Evolutionary conservation across 2,113 vertebrate species (phyloP).

Genomic region (Origma solitaria): DNA sequence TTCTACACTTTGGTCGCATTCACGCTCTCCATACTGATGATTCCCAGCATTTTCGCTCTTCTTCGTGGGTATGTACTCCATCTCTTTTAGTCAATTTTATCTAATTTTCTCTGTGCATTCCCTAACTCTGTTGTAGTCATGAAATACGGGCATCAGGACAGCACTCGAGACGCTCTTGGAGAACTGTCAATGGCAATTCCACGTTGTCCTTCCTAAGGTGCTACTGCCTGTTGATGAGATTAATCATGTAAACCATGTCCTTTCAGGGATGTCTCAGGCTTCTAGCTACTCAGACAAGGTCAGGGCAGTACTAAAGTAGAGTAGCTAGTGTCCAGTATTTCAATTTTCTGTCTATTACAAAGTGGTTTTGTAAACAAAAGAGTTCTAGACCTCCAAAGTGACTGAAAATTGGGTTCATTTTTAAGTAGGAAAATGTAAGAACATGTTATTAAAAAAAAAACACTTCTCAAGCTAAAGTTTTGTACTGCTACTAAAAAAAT

Average conservation of each 20-base stretch:
- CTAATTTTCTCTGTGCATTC: background rate
- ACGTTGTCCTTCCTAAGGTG: background rate
- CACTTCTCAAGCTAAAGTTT: background rate
- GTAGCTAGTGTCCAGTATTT: background rate
- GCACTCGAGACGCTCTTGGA: background rate
- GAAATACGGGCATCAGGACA: background rate
- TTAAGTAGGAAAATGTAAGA: background rate
- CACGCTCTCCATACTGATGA: background rate
- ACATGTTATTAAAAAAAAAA: background rate
- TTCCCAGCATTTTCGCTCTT: background rate
- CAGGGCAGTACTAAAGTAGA: background rate
- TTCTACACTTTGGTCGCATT: background rate
- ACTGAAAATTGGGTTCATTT: background rate
- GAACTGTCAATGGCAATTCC: background rate
- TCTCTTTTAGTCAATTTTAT: background rate
- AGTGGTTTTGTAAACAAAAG: background rate
- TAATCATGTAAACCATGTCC: background rate
- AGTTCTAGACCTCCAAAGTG: background rate
- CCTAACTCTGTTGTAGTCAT: rapidly evolving
- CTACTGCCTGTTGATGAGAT: background rate
- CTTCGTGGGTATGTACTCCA: background rate
- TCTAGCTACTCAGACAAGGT: background rate
- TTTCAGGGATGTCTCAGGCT: background rate
- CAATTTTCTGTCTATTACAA: background rate
- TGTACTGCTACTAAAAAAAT: background rate